Evolutionary conservation across 2,113 vertebrate genomes (phyloP), one percentile per base, ranked within the genome.

Genomic region (Oostethus manadensis): DNA sequence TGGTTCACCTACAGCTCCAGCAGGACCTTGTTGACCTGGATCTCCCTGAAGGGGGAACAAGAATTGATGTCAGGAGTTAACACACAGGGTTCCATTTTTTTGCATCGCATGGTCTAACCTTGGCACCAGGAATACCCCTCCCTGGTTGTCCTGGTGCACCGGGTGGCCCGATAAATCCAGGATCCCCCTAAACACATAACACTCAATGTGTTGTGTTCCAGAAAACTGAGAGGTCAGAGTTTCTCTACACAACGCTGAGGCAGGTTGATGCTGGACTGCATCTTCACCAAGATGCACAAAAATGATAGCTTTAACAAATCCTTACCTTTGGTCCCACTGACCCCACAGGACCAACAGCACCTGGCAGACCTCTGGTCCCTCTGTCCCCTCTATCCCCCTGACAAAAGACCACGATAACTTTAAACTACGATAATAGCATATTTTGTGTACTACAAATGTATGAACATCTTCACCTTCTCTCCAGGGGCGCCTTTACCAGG

Each of bases 361-460:
- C 90, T 8, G 79, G 56, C 17, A 60, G 79, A 2, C 90, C 90
- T 44, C 88, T 71, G 51, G 51, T n/a, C 0, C 89, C 90, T n/a
- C 84, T 57, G n/a, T 88, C 84, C 18, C 89, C 90, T 79, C 45
- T 66, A 77, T 88, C 83, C 8, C 90, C 90, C 90, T 91, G 66
- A 9, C 50, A 67, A 55, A 61, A 59, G 0, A 20, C 54, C 14
- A 44, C 38, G 47, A 22, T 26, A 45, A 16, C n/a, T 20, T 6
- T 26, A 55, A 58, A 42, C 5, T 14, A 53, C 18, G n/a, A 46
- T 46, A 8, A 18, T 46, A 18, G 9, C 8, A 46, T 7, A 42
- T 26, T 5, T 26, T 26, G 23, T 26, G 23, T 26, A 26, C 5
- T 26, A 4, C 20, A 26, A 23, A 29, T n/a, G n/a, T 49, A 11